Evolutionary conservation across 2,113 vertebrate genomes (phyloP).

Genomic region (Peromyscus californicus): DNA sequence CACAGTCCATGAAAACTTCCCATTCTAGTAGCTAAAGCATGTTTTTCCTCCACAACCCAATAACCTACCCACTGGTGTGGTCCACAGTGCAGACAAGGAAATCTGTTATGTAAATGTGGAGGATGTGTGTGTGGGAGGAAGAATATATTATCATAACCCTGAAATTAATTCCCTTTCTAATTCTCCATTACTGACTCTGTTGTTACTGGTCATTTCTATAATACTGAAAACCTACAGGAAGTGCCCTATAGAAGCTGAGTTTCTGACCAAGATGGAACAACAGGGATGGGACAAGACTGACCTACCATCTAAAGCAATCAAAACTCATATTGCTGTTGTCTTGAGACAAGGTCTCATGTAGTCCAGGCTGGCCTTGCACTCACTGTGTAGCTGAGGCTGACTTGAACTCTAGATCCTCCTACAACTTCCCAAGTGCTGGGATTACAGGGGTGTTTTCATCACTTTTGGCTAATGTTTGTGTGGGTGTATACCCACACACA

Average conservation of each 20-base stretch:
- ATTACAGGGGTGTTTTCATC: not conserved
- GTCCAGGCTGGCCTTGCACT: not conserved
- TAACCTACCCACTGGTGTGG: slow-evolving; percentile 33
- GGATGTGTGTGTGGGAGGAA: not conserved
- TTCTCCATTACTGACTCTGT: not conserved
- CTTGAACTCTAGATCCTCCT: not conserved
- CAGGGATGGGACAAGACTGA: not conserved
- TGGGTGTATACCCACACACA: too few species aligned
- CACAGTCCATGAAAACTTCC: slow-evolving; percentile 21
- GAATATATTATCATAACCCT: slow-evolving; percentile 59
- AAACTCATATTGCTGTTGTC: not conserved
- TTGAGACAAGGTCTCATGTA: not conserved
- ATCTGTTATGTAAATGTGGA: slow-evolving; percentile 51
- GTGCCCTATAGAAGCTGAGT: not conserved
- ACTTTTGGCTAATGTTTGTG: not conserved
- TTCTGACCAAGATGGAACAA: slow-evolving; percentile 52
- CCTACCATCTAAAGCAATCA: slow-evolving; percentile 4
- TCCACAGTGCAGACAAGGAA: slow-evolving; percentile 15
- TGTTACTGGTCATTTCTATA: slow-evolving; percentile 30
- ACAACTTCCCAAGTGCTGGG: not conserved
- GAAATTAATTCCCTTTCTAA: slow-evolving; percentile 50
- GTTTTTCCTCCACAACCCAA: not conserved
- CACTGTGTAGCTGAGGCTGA: not conserved
- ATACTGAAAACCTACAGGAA: slow-evolving; percentile 54
- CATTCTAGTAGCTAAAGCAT: not conserved